Base-by-base conservation (phyloP, 1,140 invertebrate genomes). In the Galendromus occidentalis region DNA sequence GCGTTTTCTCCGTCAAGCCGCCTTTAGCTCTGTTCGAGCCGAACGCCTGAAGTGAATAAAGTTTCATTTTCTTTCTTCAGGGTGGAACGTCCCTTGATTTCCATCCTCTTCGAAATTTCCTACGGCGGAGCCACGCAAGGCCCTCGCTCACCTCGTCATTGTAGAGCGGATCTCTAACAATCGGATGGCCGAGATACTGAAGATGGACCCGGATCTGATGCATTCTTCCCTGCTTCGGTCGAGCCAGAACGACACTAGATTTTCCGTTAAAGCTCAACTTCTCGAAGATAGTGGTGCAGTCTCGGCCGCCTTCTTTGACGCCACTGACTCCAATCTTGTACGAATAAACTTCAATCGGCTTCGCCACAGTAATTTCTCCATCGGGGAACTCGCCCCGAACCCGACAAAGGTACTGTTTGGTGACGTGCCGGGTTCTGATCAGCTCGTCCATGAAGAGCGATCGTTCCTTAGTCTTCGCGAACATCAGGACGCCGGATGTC, bases 171-270 rank as follows among this genome's bases (percentile, higher is more conserved):
- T 98, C 95, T 74, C 97, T 97, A 1, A 94, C 84, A 65, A 98
- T 95, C 1, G 95, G 95, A 79, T 89, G 89, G 65, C 92, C 94
- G 70, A 98, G 80, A 77, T 88, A 98, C 75, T 98, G 95, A 42
- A 98, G 81, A 78, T 98, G 95, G n/a, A 98, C 91, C 67, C 95
- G 81, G 68, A 98, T 98, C 77, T 98, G 95, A 77, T 98, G 95
- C 84, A 97, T 98, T 67, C 95, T 79, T 0, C 95, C 95, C 1
- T 94, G 97, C 70, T 87, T 84, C 0, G 94, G 77, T 69, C 85
- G 84, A 77, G 92, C 96, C 20, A 87, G 79, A 1, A 98, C 91
- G 25, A 98, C 87, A 71, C 91, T 96, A 0, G 88, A 87, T 71
- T 85, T 86, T 2, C 82, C 82, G 77, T 95, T 91, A 66, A 73